Evolutionary conservation across 2,888 invertebrate species (phyloP).

Genomic region (Geophilus truncorum): DNA sequence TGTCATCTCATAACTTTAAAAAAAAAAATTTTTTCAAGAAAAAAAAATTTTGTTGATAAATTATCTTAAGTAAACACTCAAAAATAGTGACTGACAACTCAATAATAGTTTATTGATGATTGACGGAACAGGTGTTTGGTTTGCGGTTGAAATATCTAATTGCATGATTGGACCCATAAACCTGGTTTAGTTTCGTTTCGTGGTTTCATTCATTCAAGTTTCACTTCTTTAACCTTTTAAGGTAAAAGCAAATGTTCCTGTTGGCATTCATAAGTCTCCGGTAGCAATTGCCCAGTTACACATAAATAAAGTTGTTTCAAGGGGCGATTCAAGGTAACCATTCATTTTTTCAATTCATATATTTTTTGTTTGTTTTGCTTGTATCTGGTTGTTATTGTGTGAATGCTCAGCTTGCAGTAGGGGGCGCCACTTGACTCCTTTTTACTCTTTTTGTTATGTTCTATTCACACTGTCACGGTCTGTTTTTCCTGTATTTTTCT

Average conservation of each 20-base stretch:
- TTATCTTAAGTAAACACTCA: too few species aligned
- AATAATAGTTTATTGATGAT: background rate
- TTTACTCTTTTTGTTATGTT: background rate
- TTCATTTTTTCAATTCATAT: background rate
- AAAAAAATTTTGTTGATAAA: too few species aligned
- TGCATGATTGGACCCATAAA: background rate
- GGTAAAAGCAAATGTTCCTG: background rate
- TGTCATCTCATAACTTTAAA: too few species aligned
- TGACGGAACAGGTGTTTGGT: background rate
- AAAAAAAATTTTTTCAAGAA: background rate
- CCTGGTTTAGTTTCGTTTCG: constrained; percentile 8
- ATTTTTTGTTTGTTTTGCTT: background rate
- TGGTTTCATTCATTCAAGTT: constrained; percentile 1
- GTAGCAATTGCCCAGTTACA: background rate
- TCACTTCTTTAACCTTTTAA: background rate
- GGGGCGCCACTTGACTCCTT: background rate
- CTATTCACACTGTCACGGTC: constrained; percentile 17
- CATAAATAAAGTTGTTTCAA: background rate
- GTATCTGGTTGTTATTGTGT: background rate
- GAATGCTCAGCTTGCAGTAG: background rate
- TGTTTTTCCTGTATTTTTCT: background rate
- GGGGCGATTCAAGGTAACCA: background rate
- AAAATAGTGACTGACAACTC: background rate
- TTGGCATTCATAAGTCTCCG: background rate
- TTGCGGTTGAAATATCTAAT: background rate